Evolutionary conservation across 2,888 invertebrate genomes (phyloP).

Genomic region (Cybosia mesomella): DNA sequence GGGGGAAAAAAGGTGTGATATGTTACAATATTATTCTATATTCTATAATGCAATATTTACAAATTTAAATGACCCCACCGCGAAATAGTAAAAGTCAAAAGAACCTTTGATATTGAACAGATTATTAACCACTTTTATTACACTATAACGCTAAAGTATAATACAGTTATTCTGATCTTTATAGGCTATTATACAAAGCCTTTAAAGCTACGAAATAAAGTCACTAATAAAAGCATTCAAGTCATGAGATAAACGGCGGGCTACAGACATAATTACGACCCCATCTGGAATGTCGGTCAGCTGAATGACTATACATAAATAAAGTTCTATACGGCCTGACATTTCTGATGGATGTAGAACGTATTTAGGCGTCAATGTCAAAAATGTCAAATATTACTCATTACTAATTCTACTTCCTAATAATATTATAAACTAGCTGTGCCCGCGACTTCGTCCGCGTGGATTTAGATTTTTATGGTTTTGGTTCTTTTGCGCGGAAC

Average conservation of each 20-base stretch:
- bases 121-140: neutral
- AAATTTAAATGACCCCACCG: neutral
- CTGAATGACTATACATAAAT: slow-evolving; percentile 7
- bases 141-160: neutral
- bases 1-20: too few species aligned
- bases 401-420: too few species aligned
- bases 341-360: neutral
- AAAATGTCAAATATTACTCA: too few species aligned
- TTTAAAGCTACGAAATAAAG: slow-evolving; percentile 14
- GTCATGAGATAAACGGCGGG: slow-evolving; percentile 5
- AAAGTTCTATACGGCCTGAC: neutral
- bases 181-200: slow-evolving; percentile 10
- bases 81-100: neutral
- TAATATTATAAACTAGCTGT: too few species aligned
- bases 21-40: too few species aligned
- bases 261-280: slow-evolving; percentile 16
- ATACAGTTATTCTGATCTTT: neutral
- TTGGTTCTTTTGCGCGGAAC: too few species aligned
- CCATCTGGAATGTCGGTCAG: slow-evolving; percentile 17
- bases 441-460: too few species aligned
- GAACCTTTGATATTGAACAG: neutral
- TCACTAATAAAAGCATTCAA: slow-evolving; percentile 8
- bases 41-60: too few species aligned
- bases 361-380: neutral
- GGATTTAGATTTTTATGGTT: too few species aligned